Evolutionary conservation across 2,888 invertebrate species (phyloP).

Genomic region (Hydrotaea cyrtoneurina): DNA sequence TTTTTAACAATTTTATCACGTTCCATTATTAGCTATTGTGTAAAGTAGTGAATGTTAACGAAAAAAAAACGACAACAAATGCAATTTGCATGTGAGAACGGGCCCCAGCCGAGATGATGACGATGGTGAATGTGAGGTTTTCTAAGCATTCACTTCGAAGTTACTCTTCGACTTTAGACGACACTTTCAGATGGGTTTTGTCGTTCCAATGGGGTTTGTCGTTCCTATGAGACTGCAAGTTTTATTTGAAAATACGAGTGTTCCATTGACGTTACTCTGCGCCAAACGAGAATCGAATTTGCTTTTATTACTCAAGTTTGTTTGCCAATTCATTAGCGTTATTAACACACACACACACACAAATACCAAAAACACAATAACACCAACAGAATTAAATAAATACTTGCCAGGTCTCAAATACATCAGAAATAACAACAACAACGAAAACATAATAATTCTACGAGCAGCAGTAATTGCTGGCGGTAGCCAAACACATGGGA

Average conservation of each 20-base stretch:
- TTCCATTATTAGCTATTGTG: background rate
- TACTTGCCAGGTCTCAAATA: conserved; percentile 35
- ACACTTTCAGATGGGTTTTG: background rate
- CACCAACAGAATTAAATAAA: conserved; percentile 14
- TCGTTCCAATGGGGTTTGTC: no score
- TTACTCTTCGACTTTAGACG: background rate
- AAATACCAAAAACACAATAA: background rate
- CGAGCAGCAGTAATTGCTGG: background rate
- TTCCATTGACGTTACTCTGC: background rate
- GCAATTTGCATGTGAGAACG: conserved; percentile 16
- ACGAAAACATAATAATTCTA: conserved; percentile 1
- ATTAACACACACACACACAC: conserved; percentile 32
- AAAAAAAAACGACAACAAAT: no score
- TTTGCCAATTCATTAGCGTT: conserved; percentile 65
- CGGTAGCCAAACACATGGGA: background rate
- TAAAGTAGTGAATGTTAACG: background rate
- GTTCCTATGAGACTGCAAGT: no score
- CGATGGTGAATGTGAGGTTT: background rate
- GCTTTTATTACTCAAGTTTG: conserved; percentile 42
- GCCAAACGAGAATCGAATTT: background rate
- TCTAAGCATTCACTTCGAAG: background rate
- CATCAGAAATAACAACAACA: background rate
- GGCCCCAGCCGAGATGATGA: background rate
- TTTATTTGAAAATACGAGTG: no score
- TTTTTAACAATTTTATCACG: conserved; percentile 30